Percentiles rank a stretch among this genome's conserved stretches.
Evolutionary conservation across 2,888 invertebrate genomes (phyloP).

Genomic region (Stenotaenia linearis): DNA sequence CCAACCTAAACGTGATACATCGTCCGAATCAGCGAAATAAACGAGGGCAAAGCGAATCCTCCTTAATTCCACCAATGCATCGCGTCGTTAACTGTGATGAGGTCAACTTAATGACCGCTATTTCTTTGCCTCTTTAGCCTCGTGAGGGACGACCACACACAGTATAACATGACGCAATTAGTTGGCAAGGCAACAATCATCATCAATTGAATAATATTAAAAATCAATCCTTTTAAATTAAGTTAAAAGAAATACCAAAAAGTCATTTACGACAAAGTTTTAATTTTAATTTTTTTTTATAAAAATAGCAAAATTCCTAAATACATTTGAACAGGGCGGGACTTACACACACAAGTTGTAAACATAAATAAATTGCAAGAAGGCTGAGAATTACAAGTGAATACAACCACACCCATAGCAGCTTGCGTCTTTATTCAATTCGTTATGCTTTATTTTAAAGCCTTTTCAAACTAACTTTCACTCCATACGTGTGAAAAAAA

Average conservation of each 20-base stretch:
- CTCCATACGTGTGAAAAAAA: not conserved
- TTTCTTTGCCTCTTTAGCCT: slow-evolving; percentile 9
- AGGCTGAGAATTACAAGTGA: slow-evolving; percentile 4
- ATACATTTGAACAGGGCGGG: not conserved
- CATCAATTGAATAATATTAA: not conserved
- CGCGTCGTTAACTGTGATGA: slow-evolving; percentile 9
- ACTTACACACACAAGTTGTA: not conserved
- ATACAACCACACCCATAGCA: slow-evolving; percentile 4
- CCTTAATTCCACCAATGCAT: slow-evolving; percentile 9
- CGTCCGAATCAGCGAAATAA: slow-evolving; percentile 9
- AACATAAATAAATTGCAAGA: slow-evolving; percentile 9
- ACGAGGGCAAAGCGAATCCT: slow-evolving; percentile 9
- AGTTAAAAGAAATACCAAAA: not conserved
- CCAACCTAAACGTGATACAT: slow-evolving; percentile 9
- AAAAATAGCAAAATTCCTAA: too few species aligned
- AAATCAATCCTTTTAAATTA: not conserved
- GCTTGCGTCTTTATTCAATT: not conserved
- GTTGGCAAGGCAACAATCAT: not conserved
- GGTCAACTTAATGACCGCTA: slow-evolving; percentile 4
- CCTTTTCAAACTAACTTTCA: not conserved
- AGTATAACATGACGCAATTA: not conserved
- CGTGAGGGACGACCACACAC: not conserved
- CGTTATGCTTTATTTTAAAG: not conserved
- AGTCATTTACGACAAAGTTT: not conserved
- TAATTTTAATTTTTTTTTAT: not conserved